Evolutionary conservation across 2,888 invertebrate genomes (phyloP), one percentile per base, ranked within the genome.

Genomic region (Elegia similella): DNA sequence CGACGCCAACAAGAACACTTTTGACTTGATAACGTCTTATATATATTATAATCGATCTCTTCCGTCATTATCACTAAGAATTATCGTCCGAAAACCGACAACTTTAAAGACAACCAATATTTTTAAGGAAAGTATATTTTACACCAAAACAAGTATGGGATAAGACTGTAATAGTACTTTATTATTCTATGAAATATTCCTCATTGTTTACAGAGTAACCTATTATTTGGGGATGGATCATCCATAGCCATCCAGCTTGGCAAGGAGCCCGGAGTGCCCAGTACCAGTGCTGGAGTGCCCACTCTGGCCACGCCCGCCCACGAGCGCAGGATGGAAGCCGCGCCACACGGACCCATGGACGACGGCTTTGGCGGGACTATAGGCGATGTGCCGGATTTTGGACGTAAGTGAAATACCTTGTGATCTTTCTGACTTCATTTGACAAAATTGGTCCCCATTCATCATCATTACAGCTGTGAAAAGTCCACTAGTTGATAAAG

Each of bases 321-420:
- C 57, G 76, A 88, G 30, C 92, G 94, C 13, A 92, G 94, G 2
- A 94, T 95, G 90, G 95, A 95, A 78, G 93, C 95, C 50, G 95
- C 95, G 63, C 94, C 95, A 3, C 95, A 95, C 12, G 94, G 94
- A 23, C 93, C 78, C 55, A 88, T 95, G 72, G 97, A 97, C 73
- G 98, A 98, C 81, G 97, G 96, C 8, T 98, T 98, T 86, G 97
- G 96, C 17, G 95, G 94, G 13, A 94, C 95, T 66, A 93, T 96
- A 52, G 96, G 96, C 1, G 96, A 96, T 73, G 96, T 96, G 2
- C 95, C 95, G 67, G 96, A 96, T 76, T 96, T 97, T 78, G 96
- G 96, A 79, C 95, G 96, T 96, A 83, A 89, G 93, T 38, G 10
- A 34, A 32, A 32, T 32, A 5, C 32, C 32, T 32, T 7, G 5